A percentile compares a stretch with the other conserved stretches of the same genome.
phyloP scores from a whole-genome alignment of 2,888 invertebrate genomes.

The Rhagium mordax region DNA sequence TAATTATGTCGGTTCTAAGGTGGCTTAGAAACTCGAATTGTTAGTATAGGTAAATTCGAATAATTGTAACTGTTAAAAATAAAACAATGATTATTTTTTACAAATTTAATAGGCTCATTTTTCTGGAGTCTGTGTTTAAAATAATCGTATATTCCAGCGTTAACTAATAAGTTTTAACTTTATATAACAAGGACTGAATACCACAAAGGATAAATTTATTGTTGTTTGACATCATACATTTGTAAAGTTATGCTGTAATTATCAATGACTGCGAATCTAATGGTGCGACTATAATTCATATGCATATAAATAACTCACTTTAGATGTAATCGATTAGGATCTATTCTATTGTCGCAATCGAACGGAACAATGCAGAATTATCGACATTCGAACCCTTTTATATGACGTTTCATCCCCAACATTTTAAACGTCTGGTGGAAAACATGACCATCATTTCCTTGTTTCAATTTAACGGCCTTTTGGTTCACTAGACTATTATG shows the following conservation, averaged over 20 bases:
- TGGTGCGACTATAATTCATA: slow-evolving; percentile 59
- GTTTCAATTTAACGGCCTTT: slow-evolving; percentile 19
- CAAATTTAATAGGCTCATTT: no score
- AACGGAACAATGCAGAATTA: slow-evolving; percentile 37
- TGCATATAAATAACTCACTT: slow-evolving; percentile 52
- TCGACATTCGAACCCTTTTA: slow-evolving; percentile 31
- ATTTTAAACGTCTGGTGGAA: slow-evolving; percentile 20
- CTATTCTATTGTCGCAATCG: slow-evolving; percentile 46
- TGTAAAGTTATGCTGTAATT: slow-evolving; percentile 60
- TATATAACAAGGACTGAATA: slow-evolving; percentile 25
- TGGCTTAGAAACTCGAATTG: no score
- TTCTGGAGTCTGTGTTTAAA: no score
- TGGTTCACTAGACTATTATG: background rate
- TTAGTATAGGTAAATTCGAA: no score
- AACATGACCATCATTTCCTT: slow-evolving; percentile 27
- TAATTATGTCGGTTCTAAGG: no score
- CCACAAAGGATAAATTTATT: slow-evolving; percentile 59
- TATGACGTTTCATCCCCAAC: slow-evolving; percentile 28
- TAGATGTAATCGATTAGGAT: slow-evolving; percentile 38
- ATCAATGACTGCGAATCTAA: slow-evolving; percentile 55
- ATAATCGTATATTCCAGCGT: slow-evolving; percentile 6
- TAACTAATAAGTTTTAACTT: slow-evolving; percentile 7
- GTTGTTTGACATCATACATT: slow-evolving; percentile 58
- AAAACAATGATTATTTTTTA: no score
- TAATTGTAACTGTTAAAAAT: no score